These are phyloP conservation scores for Liodrosophila aerea DNA, from an alignment of 2,888 invertebrate genomes.

Conservation along the genomic window DNA sequence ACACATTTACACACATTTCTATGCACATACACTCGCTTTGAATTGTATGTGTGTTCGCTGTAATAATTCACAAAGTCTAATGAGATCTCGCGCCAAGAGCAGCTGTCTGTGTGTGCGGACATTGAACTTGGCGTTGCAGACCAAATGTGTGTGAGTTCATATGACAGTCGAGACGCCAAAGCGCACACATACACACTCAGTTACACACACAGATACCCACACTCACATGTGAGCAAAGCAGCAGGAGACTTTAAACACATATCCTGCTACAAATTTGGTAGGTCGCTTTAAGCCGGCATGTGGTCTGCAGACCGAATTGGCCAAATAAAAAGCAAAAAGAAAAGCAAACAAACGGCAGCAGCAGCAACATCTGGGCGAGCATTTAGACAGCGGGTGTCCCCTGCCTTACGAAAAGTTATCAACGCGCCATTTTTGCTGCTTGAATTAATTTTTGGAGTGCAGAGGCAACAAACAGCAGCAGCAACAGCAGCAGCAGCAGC, in stretches of 20 bases:
- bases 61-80: conserved; percentile 26
- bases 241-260: conserved; percentile 43
- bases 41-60: conserved; percentile 2
- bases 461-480: conserved; percentile 11
- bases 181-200: conserved; percentile 12
- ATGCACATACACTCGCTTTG: too few species aligned
- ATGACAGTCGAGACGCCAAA: conserved; percentile 14
- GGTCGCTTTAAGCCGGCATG: conserved; percentile 50
- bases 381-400: conserved; percentile 50
- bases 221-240: conserved; percentile 21
- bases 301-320: conserved; percentile 39
- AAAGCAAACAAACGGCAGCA: conserved; percentile 6
- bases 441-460: conserved; percentile 67
- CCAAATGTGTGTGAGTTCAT: conserved; percentile 9
- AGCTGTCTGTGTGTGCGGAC: conserved; percentile 19
- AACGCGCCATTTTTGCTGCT: conserved; percentile 69
- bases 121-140: conserved; percentile 56
- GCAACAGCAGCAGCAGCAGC: conserved; percentile 2
- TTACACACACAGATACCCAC: conserved; percentile 12
- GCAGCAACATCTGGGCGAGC: conserved; percentile 60
- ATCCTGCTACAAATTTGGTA: conserved; percentile 46
- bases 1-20: too few species aligned
- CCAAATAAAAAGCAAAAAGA: conserved; percentile 21
- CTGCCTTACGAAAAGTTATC: conserved; percentile 57
- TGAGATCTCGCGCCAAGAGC: conserved; percentile 8